Evolutionary conservation across 2,113 vertebrate species (phyloP), one percentile per base, ranked within the genome.

Genomic region (Austrofundulus limnaeus): DNA sequence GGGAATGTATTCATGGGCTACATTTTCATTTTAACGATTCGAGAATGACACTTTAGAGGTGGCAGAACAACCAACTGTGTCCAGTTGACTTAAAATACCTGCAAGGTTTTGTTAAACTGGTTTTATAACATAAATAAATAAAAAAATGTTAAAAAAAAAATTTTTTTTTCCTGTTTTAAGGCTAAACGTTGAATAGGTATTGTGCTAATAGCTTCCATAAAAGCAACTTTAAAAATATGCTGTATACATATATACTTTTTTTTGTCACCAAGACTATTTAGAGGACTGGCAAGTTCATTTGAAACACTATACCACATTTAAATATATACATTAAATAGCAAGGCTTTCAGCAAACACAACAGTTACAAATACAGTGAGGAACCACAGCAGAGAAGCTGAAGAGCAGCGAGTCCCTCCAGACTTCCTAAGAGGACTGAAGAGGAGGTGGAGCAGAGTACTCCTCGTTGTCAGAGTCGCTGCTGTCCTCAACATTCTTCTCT

Each of bases 401-500:
- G 93, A 92, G 88, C 66, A 82, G 83, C 76, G 56, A 83, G 61
- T 67, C 71, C 23, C n/a, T 12, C 31, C 13, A 4, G 41, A n/a
- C 23, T 4, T 2, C 48, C 63, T 84, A 87, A 7, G 87, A 80
- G 43, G 86, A 71, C 13, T 60, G 76, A 31, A 61, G 90, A 21
- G 75, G 84, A 0, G 93, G 91, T 15, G 94, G 91, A 0, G 92
- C 92, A 0, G 95, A 92, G 65, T 96, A 96, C 66, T 98, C 97
- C 76, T 98, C 96, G 2, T 92, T 93, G 81, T 99, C 96, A 0
- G 96, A 98, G 71, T 98, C 96, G 1, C 94, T 95, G 51, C 91
- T 95, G 0, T 96, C 95, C 19, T 95, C 96, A 0, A 94, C 94
- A 0, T 98, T 94, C 72, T 95, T 95, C 84, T 99, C 96, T 71